phyloP scores from a whole-genome alignment of 1,140 invertebrate genomes.

The Euura saliciscinereae region DNA sequence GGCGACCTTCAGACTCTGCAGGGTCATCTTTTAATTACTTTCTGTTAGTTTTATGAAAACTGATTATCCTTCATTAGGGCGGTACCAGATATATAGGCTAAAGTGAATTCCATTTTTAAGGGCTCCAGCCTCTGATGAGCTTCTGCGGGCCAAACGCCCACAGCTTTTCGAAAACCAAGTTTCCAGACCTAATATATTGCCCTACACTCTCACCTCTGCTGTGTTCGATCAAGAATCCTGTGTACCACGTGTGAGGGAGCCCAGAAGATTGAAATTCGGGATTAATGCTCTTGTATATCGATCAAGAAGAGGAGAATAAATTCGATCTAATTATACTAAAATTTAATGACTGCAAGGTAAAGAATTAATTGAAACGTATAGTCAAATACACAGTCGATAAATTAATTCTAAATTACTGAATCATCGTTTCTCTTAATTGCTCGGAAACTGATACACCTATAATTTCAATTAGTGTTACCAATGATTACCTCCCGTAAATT shows the following conservation, averaged over 20 bases:
- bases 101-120: constrained; percentile 5
- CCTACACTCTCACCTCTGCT: not conserved
- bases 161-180: not conserved
- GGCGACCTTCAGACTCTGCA: not conserved
- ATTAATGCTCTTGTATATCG: not conserved
- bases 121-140: not conserved
- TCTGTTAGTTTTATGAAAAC: constrained; percentile 5
- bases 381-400: no score
- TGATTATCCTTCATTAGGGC: not conserved
- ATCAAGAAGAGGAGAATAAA: not conserved
- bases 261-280: not conserved
- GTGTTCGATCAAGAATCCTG: no score
- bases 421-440: not conserved
- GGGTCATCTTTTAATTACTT: constrained; percentile 6
- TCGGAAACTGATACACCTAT: not conserved
- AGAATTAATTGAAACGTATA: no score
- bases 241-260: no score
- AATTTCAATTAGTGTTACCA: not conserved
- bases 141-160: constrained; percentile 1
- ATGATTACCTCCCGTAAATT: not conserved
- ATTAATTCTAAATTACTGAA: not conserved
- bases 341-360: no score
- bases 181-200: not conserved
- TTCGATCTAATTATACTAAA: not conserved
- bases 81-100: not conserved